A percentile compares a stretch with the other conserved stretches of the same genome.
Conservation (phyloP, 1,140 invertebrate species). For the Gonioctena quinquepunctata region DNA sequence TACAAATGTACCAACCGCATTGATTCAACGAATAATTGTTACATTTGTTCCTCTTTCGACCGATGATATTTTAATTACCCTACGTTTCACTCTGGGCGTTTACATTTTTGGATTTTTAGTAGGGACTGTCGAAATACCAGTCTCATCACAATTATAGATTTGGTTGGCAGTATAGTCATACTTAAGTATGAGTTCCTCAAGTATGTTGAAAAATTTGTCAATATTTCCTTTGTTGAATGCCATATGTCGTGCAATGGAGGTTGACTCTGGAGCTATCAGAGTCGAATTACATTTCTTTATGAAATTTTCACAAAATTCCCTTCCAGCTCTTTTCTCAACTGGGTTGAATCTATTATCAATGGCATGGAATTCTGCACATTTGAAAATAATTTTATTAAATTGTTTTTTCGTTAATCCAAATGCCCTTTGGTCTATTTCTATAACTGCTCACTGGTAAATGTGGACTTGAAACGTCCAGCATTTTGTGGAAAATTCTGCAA, state of each 20-base stretch:
- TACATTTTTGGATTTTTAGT: background rate
- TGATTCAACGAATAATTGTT: too few species aligned
- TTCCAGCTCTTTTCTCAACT: too few species aligned
- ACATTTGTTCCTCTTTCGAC: background rate
- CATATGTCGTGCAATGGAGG: background rate
- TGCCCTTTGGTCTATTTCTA: too few species aligned
- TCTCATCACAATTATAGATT: background rate
- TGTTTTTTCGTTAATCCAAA: too few species aligned
- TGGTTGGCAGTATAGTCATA: background rate
- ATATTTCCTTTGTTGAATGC: background rate
- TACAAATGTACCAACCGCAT: too few species aligned
- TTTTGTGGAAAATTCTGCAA: too few species aligned
- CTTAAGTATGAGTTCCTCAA: background rate
- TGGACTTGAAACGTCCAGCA: too few species aligned
- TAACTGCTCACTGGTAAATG: too few species aligned
- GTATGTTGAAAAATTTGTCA: background rate
- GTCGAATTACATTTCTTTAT: background rate
- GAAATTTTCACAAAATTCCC: too few species aligned
- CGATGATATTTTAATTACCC: background rate
- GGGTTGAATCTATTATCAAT: background rate
- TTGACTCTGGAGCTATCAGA: background rate
- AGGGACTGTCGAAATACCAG: background rate
- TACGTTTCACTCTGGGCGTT: background rate
- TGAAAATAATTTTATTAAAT: too few species aligned
- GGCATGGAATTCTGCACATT: too few species aligned